phyloP scores from a whole-genome alignment of 2,888 invertebrate species.

The Aleiodes alternator region DNA sequence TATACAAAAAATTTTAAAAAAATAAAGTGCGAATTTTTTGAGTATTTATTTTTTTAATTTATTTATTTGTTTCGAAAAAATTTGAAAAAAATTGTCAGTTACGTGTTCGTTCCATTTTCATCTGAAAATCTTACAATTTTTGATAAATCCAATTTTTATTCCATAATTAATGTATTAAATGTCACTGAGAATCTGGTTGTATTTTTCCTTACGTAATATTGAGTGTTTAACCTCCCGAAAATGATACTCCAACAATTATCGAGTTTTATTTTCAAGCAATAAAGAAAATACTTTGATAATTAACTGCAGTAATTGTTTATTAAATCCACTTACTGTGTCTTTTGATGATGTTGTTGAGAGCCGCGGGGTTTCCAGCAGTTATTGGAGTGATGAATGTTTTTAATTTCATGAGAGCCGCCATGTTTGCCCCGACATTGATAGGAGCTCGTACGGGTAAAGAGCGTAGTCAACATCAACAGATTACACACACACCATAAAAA shows the following conservation, averaged over 20 bases:
- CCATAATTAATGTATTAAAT: conserved; percentile 40
- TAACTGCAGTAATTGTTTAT: background rate
- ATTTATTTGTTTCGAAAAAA: too few species aligned
- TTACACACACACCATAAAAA: background rate
- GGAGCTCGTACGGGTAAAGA: conserved; percentile 2
- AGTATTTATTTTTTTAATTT: too few species aligned
- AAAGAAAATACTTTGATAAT: background rate
- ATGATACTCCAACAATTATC: conserved; percentile 1
- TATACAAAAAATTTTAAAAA: too few species aligned
- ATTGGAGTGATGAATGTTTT: conserved; percentile 50
- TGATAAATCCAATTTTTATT: background rate
- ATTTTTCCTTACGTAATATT: conserved; percentile 15
- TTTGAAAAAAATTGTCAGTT: too few species aligned
- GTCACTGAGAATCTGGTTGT: background rate
- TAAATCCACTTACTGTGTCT: conserved; percentile 51
- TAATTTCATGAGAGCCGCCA: conserved; percentile 57
- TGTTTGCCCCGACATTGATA: conserved; percentile 45
- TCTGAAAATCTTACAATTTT: background rate
- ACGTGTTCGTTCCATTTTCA: too few species aligned
- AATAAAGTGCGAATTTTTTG: too few species aligned
- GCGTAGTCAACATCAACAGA: too few species aligned
- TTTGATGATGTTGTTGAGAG: conserved; percentile 53
- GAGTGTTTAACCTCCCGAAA: conserved; percentile 24
- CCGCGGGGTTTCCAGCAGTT: conserved; percentile 46
- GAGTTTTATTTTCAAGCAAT: background rate